These are phyloP conservation scores for Tragulus kanchil DNA, from an alignment of 2,113 vertebrate species.

Conservation along the genomic window DNA sequence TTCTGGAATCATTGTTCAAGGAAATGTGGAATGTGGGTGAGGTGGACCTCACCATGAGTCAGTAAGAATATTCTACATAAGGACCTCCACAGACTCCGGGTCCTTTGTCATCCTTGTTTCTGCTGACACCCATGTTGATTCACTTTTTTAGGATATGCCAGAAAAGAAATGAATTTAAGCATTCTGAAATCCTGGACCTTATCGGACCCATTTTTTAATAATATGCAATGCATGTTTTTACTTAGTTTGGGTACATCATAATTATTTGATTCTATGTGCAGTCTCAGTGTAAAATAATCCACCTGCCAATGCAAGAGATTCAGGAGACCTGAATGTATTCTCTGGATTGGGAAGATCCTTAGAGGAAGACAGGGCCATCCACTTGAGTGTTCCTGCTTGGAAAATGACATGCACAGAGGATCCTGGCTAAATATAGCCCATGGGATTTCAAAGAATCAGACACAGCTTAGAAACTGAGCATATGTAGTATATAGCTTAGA, in stretches of 20 bases:
- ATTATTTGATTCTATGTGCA: not conserved
- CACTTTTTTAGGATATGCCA: not conserved
- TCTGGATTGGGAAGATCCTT: not conserved
- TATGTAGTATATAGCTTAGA: not conserved
- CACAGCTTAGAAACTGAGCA: not conserved
- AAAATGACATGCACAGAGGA: rapidly evolving
- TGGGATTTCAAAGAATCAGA: not conserved
- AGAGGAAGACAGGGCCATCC: not conserved
- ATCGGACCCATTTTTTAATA: not conserved
- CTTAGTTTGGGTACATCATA: not conserved
- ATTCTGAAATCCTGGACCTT: not conserved
- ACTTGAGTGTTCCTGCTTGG: not conserved
- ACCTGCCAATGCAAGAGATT: not conserved
- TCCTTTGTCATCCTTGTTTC: not conserved
- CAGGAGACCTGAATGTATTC: not conserved
- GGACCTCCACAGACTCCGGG: not conserved
- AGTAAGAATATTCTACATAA: not conserved
- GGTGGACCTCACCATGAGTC: not conserved
- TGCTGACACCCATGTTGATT: not conserved
- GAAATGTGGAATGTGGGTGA: not conserved
- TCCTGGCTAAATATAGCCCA: not conserved
- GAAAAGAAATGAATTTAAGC: not conserved
- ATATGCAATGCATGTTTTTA: not conserved
- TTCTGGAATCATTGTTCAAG: not conserved
- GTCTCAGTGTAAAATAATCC: not conserved